Evolutionary conservation across 2,888 invertebrate genomes (phyloP), one percentile per base, ranked within the genome.

Genomic region (Blastobasis lacticolella): DNA sequence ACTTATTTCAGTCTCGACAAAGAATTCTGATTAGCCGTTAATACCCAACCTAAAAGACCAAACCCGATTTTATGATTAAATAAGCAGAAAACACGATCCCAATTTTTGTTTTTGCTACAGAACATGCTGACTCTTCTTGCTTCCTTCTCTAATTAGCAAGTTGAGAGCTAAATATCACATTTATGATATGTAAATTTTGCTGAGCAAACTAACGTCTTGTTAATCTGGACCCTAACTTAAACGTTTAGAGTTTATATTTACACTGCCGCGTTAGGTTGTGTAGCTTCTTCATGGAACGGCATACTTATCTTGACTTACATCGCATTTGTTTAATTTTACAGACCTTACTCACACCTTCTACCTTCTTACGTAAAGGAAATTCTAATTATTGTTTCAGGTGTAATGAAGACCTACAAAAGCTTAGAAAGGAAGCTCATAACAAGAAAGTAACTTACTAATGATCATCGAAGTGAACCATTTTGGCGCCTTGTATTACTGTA

Each of bases 141-240:
- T 79, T 76, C 71, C 76, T 81, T 79, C 81, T 86, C 83, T 86
- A 86, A 87, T 87, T 87, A 87, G 81, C 83, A 84, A 84, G 81
- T 83, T 80, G 81, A 81, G 80, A 82, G 84, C 81, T 83, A 85
- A 86, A 84, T 85, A 86, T 86, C 81, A 86, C 84, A 85, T 84
- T 86, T 86, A 85, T 84, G 83, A 81, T 81, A 85, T 85, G 84
- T 83, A 87, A 85, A 87, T 85, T 81, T 81, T 70, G 63, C 73
- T 69, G 66, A 73, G 67, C 60, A 62, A 68, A 62, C 66, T 61
- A 67, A 63, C 57, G 59, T 57, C 53, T 55, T 58, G 51, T 65
- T 67, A 75, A 71, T 70, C 57, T 77, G 59, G 67, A 69, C 81
- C 77, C 67, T 82, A 75, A 63, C 4, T 5, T 5, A 45, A 53